Evolutionary conservation across 1,140 invertebrate species (phyloP), one percentile per base, ranked within the genome.

Genomic region (Arion vulgaris): DNA sequence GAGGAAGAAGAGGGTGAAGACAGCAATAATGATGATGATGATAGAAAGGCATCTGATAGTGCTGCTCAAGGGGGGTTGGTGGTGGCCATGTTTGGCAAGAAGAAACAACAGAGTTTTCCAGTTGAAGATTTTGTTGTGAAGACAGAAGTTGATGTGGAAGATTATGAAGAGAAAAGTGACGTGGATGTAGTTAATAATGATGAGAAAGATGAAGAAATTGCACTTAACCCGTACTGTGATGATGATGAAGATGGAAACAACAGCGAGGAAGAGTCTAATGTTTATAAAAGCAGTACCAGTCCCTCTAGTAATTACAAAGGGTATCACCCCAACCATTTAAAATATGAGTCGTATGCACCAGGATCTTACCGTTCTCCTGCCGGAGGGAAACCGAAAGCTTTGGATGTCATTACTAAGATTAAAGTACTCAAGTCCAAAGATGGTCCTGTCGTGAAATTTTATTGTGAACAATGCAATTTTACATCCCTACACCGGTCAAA

Each of bases 401-500:
- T 83, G 19, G 85, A 86, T 74, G 85, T 86, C n/a, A 83, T 73
- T 34, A 86, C 85, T 34, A 82, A 78, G 62, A 86, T 86, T 53
- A 81, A 84, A 36, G 83, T 86, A 23, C 69, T 86, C 26, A 84
- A 82, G 36, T 41, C 82, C 28, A 77, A 79, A 38, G 83, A 86
- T 32, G 82, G 80, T 7, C 68, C 66, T 19, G 57, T 83, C 45
- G 84, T 83, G 73, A 81, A 83, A 32, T 84, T 83, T 71, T 81
- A 80, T 17, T 86, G 85, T 77, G 85, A 86, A 69, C 81, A 74
- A 36, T 86, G 85, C 71, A 83, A 80, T 45, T 86, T 86, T 57
- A 86, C 85, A 49, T 86, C 85, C 32, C 66, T 86, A 7, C 85
- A 86, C 51, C 79, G 85, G 2, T 85, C 85, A 34, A 86, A 86